phyloP scores from a whole-genome alignment of 2,888 invertebrate genomes.

The Drosophila leonis region DNA sequence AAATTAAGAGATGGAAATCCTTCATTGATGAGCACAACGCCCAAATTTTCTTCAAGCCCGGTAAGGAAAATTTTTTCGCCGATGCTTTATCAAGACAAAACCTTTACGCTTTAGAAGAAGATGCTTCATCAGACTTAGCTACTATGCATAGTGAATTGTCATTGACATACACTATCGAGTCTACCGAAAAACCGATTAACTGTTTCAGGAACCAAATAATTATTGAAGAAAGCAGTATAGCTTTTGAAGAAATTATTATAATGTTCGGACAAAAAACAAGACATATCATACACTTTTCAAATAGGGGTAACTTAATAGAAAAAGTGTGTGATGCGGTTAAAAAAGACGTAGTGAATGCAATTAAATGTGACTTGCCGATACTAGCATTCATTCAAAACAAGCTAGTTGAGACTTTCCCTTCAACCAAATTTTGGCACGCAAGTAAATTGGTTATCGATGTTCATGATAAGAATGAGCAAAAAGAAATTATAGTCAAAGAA shows the following conservation, averaged over 20 bases:
- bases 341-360: conserved; percentile 2
- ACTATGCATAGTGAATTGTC: not conserved
- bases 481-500: not conserved
- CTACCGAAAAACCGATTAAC: not conserved
- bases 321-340: not conserved
- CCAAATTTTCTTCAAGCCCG: not conserved
- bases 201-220: conserved; percentile 1
- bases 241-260: not conserved
- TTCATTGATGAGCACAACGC: not conserved
- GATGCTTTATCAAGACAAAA: not conserved
- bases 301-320: not conserved
- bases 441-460: not conserved
- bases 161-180: conserved; percentile 2
- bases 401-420: not conserved
- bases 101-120: not conserved
- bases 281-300: not conserved
- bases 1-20: not conserved
- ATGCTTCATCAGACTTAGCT: not conserved
- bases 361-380: not conserved
- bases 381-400: not conserved
- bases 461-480: not conserved
- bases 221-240: not conserved
- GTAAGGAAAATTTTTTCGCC: not conserved
- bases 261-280: not conserved
- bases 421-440: not conserved